Evolutionary conservation across 2,888 invertebrate species (phyloP), one percentile per base, ranked within the genome.

Genomic region (Acronicta aceris): DNA sequence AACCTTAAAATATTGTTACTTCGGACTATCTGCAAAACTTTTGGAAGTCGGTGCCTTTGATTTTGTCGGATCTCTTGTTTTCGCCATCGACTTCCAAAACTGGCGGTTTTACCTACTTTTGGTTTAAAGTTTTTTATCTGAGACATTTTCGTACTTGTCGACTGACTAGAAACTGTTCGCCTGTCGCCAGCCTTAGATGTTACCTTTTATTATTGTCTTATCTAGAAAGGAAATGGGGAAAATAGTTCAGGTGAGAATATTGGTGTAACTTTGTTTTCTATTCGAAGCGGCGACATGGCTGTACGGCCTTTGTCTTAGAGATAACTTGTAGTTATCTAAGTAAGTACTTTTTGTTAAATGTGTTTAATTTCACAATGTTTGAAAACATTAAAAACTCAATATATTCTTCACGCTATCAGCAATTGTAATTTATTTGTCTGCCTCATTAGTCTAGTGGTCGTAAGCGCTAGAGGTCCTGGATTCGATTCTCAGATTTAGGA

Each of bases 141-240:
- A n/a, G 36, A 5, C n/a, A n/a, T 38, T n/a, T 6, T n/a, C 6
- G 0, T n/a, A 6, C 36, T 3, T 2, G 10, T 1, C 10, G 38
- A 38, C n/a, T 38, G n/a, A n/a, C 38, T 5, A 2, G 7, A n/a
- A n/a, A 16, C 43, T 9, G 16, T 45, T 27, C 13, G 54, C 62
- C 41, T 50, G 6, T 50, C 9, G 40, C 12, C 10, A 43, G 42
- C 41, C 1, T 64, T 46, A 53, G 17, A 49, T 55, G 40, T 49
- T 27, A 30, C 21, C 25, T 61, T 72, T 73, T 70, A 61, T 61
- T 73, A 40, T 30, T 30, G 30, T 40, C 54, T 71, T 68, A 71
- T 71, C 74, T 71, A 73, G 36, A 68, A 46, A 21, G 74, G 70
- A 71, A 73, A 71, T 61, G 48, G 45, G 54, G 33, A 40, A 67